Conservation (phyloP, 1,140 invertebrate species). For the Onthophagus taurus region DNA sequence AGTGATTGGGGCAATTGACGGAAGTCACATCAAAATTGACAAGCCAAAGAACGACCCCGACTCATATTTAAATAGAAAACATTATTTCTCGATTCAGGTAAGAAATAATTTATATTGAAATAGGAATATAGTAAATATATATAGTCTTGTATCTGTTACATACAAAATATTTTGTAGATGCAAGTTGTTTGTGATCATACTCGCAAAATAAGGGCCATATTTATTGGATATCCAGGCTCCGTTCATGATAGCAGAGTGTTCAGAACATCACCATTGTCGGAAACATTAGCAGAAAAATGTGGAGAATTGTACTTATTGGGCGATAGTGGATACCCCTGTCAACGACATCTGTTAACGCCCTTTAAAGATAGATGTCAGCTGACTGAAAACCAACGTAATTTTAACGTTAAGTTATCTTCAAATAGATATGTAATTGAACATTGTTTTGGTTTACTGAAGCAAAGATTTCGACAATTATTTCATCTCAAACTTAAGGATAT, state of each 20-base stretch:
- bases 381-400: not conserved
- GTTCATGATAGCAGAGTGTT: slow-evolving; percentile 26
- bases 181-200: slow-evolving; percentile 22
- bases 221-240: slow-evolving; percentile 23
- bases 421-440: slow-evolving; percentile 17
- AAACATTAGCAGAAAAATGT: slow-evolving; percentile 13
- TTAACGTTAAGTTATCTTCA: slow-evolving; percentile 6
- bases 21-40: too few relatives aligned
- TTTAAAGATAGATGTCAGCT: slow-evolving; percentile 13
- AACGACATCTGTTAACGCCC: slow-evolving; percentile 15
- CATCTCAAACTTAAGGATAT: slow-evolving; percentile 17
- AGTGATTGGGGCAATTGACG: too few relatives aligned
- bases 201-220: slow-evolving; percentile 20
- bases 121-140: too few relatives aligned
- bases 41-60: too few relatives aligned
- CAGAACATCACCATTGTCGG: slow-evolving; percentile 11
- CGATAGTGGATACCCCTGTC: slow-evolving; percentile 15
- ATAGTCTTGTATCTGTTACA: not conserved
- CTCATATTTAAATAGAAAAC: too few relatives aligned
- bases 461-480: slow-evolving; percentile 16
- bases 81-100: too few relatives aligned
- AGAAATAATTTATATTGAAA: too few relatives aligned
- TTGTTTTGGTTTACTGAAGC: slow-evolving; percentile 18
- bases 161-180: slow-evolving; percentile 11
- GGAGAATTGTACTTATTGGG: slow-evolving; percentile 12